Evolutionary conservation across 2,797 vertebrate species (phyloP), one percentile per base, ranked within the genome.

Genomic region (Echeneis naucrates): DNA sequence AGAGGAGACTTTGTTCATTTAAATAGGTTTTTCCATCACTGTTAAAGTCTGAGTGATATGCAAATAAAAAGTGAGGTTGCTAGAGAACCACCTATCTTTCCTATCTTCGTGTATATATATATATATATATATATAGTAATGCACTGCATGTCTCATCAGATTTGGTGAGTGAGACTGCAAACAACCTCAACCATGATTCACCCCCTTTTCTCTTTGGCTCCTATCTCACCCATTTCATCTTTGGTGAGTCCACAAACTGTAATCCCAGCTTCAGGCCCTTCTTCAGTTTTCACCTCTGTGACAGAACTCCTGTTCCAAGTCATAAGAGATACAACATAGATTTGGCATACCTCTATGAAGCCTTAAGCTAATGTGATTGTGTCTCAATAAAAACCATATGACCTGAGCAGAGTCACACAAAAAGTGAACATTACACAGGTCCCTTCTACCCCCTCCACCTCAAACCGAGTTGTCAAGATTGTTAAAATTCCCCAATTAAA

Each of bases 321-420:
- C 65, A 30, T 60, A 75, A 78, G 70, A 84, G 62, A 80, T 67
- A 40, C 55, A n/a, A 76, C 81, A 70, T 60, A 59, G 72, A 85
- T 75, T 90, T 91, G 85, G 80, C 88, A 68, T 56, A 52, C 59
- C 62, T 65, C 75, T 74, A 56, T 35, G 53, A 52, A 66, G 75
- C 72, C 81, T 87, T 93, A 92, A 91, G 82, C 86, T 89, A 86
- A 84, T 82, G 68, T 84, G 84, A 91, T 83, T 84, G 78, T 72
- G 77, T 56, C 84, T 54, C 45, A 56, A 91, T 91, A 84, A 86
- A 91, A 93, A 92, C 84, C 89, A 92, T 86, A 92, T 90, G 89
- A 90, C 77, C 73, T 59, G 48, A 51, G 48, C 37, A 51, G 64
- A 86, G 69, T 72, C 58, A 37, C 45, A 65, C 51, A 66, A 76